Evolutionary conservation across 2,888 invertebrate genomes (phyloP), one percentile per base, ranked within the genome.

Genomic region (Eledone cirrhosa): DNA sequence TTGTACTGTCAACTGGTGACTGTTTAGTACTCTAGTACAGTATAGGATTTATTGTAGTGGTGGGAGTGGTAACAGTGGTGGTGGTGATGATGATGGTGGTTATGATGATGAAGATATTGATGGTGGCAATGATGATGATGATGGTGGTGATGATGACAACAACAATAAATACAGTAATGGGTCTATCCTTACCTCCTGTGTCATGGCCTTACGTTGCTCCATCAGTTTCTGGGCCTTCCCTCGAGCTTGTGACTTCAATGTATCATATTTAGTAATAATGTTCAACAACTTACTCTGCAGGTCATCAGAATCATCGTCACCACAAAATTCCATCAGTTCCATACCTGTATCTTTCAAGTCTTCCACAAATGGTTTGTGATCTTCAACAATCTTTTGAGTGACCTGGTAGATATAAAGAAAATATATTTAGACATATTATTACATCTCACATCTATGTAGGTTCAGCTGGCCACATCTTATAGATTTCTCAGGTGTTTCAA

Each of bases 351-450:
- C 86, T 78, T 88, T 87, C 47, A 90, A 85, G 80, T 90, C 90
- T 74, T 90, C 90, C 31, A 90, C 86, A 80, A 90, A 88, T 41
- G 90, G 89, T 80, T 90, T 90, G 82, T 89, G 88, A 82, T 90
- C 90, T 29, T 90, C 89, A 14, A 90, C 88, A 48, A 88, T 87
- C 78, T 89, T 88, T 79, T 89, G 88, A 8, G 88, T 87, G 2
- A 85, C 84, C 90, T 90, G 2, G 3, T 2, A 48, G 41, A 33
- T 22, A 4, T 27, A 24, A 77, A 29, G 29, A 59, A 41, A 5
- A 41, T 41, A n/a, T n/a, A n/a, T n/a, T n/a, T n/a, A n/a, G n/a
- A n/a, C n/a, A n/a, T n/a, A n/a, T n/a, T n/a, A n/a, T n/a, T n/a
- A n/a, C n/a, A n/a, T n/a, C n/a, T n/a, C n/a, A n/a, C n/a, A n/a